Evolutionary conservation across 1,140 invertebrate species (phyloP), one percentile per base, ranked within the genome.

Genomic region (Camponotus vicinus): DNA sequence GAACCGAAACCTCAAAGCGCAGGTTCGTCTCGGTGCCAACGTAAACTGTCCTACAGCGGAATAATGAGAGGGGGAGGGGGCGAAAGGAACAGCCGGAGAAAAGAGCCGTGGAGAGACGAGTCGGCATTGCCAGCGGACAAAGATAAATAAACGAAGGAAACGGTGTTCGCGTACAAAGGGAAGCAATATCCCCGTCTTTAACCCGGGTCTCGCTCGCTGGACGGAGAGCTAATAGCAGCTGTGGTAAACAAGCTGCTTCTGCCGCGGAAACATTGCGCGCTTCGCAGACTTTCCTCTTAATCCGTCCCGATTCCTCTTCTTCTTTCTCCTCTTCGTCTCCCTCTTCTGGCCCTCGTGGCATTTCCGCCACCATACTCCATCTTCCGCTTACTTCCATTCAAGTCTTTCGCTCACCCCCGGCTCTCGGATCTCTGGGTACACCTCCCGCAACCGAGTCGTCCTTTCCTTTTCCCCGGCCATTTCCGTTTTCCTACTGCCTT

Each of bases 111-210:
- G 76, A 63, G 79, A 64, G 77, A 79, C 13, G 61, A 85, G 70
- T 77, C 27, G 27, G 66, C 49, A 6, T 87, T 61, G 64, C 69
- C 78, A 42, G 63, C 86, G 64, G 91, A 91, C 89, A 89, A 93
- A 93, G 93, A 94, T 93, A 93, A 93, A 94, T 93, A 93, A 93
- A 92, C 90, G 90, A 90, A 92, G 92, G 89, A 93, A 93, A 93
- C 90, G 86, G 88, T 77, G 89, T 85, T 84, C 79, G 86, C 85
- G 76, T 86, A 92, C 91, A 93, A 92, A 93, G 92, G 88, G 91
- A 92, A 91, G 92, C 90, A 93, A 94, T 93, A 93, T 93, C 92
- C 91, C 88, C 85, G 86, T 84, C 89, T 92, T 88, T 89, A 87
- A 83, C 84, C 75, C 61, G 59, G 59, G 83, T 76, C 76, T 67